Percentiles rank a stretch among this genome's conserved stretches.
Evolutionary conservation across 2,888 invertebrate genomes (phyloP).

Genomic region (Morpho deidamia): DNA sequence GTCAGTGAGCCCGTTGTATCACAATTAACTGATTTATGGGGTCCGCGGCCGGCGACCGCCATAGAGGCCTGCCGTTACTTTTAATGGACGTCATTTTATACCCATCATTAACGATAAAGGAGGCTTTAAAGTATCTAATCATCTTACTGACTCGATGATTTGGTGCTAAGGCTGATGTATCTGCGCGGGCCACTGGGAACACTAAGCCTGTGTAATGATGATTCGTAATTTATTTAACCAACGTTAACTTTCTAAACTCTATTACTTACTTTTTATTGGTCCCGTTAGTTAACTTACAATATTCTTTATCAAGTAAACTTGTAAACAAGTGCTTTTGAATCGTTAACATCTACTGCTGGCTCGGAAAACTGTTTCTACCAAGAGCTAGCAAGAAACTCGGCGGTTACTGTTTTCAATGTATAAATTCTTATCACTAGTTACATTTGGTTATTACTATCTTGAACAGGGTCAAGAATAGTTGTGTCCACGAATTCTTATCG

Average conservation of each 20-base stretch:
- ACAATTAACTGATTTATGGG: slow-evolving; percentile 20
- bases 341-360: too few species aligned
- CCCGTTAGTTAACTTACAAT: too few species aligned
- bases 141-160: slow-evolving; percentile 11
- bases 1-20: slow-evolving; percentile 8
- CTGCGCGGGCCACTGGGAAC: slow-evolving; percentile 3
- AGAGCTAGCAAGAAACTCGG: too few species aligned
- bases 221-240: slow-evolving; percentile 11
- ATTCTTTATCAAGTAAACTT: too few species aligned
- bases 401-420: too few species aligned
- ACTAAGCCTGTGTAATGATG: slow-evolving; percentile 20
- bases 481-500: too few species aligned
- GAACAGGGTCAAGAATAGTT: too few species aligned
- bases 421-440: too few species aligned
- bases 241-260: slow-evolving; percentile 1
- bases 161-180: slow-evolving; percentile 21
- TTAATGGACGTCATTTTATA: slow-evolving; percentile 26
- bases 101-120: slow-evolving; percentile 26
- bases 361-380: too few species aligned
- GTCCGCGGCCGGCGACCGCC: slow-evolving; percentile 10
- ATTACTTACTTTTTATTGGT: not conserved
- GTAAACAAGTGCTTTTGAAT: too few species aligned
- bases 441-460: too few species aligned
- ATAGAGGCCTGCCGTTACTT: slow-evolving; percentile 19
- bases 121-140: slow-evolving; percentile 23